Evolutionary conservation across 2,113 vertebrate genomes (phyloP).

Genomic region (Xiphophorus couchianus): DNA sequence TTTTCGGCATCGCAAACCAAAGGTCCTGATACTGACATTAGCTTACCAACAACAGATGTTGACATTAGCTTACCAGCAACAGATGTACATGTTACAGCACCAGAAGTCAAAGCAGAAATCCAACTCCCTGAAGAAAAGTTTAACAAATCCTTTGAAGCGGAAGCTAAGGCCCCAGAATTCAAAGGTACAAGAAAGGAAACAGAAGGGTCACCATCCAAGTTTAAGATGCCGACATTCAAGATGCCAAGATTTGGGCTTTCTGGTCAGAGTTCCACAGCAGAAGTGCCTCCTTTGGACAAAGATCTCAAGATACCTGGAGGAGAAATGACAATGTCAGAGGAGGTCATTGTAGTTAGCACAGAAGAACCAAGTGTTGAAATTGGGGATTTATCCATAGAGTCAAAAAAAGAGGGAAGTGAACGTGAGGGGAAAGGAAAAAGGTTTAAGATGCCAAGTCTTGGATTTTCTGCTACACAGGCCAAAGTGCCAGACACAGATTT

Average conservation of each 20-base stretch:
- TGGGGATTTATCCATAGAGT: not conserved
- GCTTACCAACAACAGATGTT: too few relatives aligned
- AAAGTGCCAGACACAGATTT: constrained; percentile 27
- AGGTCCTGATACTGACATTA: constrained; percentile 32
- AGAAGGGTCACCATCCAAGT: constrained; percentile 17
- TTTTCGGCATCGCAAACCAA: constrained; percentile 12
- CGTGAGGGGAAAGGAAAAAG: constrained; percentile 16
- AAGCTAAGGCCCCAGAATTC: not conserved
- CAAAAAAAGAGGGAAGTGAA: constrained; percentile 10
- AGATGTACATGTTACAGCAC: constrained; percentile 4
- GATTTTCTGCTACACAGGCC: constrained; percentile 24
- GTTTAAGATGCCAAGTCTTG: constrained; percentile 57
- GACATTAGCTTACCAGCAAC: not conserved
- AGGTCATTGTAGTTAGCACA: constrained; percentile 1
- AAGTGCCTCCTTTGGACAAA: constrained; percentile 15
- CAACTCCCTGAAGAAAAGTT: constrained; percentile 27
- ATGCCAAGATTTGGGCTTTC: constrained; percentile 49
- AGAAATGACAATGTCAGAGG: constrained; percentile 25
- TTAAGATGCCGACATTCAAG: constrained; percentile 44
- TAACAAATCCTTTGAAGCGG: constrained; percentile 2
- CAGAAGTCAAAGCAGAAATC: not conserved
- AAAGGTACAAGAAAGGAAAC: not conserved
- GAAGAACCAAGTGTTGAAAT: constrained; percentile 23
- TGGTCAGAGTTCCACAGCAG: not conserved
- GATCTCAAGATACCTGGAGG: constrained; percentile 4